These are phyloP conservation scores for Paraescarpia echinospica DNA, from an alignment of 1,140 invertebrate species.

Conservation along the genomic window DNA sequence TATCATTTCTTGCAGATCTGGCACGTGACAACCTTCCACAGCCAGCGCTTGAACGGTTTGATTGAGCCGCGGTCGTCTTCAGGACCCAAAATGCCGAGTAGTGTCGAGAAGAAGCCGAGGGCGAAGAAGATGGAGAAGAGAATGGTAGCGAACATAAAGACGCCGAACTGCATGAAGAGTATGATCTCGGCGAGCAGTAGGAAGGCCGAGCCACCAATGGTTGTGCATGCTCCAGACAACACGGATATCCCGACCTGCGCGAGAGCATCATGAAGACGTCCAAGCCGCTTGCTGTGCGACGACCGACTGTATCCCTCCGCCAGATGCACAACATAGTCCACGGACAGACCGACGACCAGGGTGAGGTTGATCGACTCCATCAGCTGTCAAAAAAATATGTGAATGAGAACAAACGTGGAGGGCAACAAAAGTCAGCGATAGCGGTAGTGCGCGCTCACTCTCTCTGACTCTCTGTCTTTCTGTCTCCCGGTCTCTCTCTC, in stretches of 20 bases:
- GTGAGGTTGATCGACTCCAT: conserved; percentile 48
- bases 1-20: not conserved
- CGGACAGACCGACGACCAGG: conserved; percentile 47
- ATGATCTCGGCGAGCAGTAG: conserved; percentile 23
- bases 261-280: conserved; percentile 39
- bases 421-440: not conserved
- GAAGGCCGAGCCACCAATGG: conserved; percentile 25
- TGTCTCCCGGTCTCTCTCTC: too few species aligned
- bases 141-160: conserved; percentile 23
- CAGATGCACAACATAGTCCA: conserved; percentile 51
- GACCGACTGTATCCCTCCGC: conserved; percentile 45
- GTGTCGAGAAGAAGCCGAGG: conserved; percentile 27
- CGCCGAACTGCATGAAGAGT: conserved; percentile 25
- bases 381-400: conserved; percentile 38
- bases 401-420: not conserved
- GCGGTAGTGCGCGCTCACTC: too few species aligned
- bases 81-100: conserved; percentile 44
- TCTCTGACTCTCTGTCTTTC: too few species aligned
- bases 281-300: conserved; percentile 30
- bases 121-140: conserved; percentile 20
- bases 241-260: conserved; percentile 38
- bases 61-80: conserved; percentile 30
- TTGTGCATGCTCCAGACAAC: conserved; percentile 21
- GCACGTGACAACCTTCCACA: not conserved
- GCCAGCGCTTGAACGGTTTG: conserved; percentile 8